Evolutionary conservation across 1,140 invertebrate genomes (phyloP).

Genomic region (Drosophila bocki): DNA sequence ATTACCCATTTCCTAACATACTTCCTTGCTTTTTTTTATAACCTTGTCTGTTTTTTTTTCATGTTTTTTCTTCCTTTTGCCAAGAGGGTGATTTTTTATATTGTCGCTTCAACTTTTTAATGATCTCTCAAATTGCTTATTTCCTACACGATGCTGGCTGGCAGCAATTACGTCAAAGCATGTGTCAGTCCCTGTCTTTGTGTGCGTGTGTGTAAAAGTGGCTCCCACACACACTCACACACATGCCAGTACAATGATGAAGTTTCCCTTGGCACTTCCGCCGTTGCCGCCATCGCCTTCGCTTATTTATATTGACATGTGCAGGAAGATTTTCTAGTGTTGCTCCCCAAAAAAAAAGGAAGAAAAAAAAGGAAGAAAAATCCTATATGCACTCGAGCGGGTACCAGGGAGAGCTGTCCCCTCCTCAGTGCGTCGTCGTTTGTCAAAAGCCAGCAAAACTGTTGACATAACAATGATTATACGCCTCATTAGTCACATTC

Average conservation of each 20-base stretch:
- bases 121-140: conserved; percentile 84
- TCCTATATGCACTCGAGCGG: conserved; percentile 37
- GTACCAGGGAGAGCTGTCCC: conserved; percentile 10
- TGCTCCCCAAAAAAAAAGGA: conserved; percentile 8
- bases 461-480: conserved; percentile 84
- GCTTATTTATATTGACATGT: conserved; percentile 80
- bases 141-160: conserved; percentile 76
- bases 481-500: conserved; percentile 81
- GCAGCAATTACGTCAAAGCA: conserved; percentile 70
- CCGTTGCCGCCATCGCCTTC: not conserved
- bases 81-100: conserved; percentile 43
- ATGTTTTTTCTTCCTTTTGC: conserved; percentile 1
- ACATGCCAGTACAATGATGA: conserved; percentile 52
- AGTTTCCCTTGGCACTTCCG: conserved; percentile 42
- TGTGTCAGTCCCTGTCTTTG: conserved; percentile 28
- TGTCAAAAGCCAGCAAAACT: conserved; percentile 81
- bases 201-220: conserved; percentile 14
- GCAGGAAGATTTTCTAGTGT: conserved; percentile 65
- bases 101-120: conserved; percentile 80
- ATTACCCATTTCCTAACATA: not conserved
- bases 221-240: not conserved
- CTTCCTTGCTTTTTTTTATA: not conserved
- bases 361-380: not conserved
- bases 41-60: conserved; percentile 2
- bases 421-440: conserved; percentile 49